phyloP scores from a whole-genome alignment of 2,888 invertebrate genomes.

The Trissolcus brochymenae region DNA sequence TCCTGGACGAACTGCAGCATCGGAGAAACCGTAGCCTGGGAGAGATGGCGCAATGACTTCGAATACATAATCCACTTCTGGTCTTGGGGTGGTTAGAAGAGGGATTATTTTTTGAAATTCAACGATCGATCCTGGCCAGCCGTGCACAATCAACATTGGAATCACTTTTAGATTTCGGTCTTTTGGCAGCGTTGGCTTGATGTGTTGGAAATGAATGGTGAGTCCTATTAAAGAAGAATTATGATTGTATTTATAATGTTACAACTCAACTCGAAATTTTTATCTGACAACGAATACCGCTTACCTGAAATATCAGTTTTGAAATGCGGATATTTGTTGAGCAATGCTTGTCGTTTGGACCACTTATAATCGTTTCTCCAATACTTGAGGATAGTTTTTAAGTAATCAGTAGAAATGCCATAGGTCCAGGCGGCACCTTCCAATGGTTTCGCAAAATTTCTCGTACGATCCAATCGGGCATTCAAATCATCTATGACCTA shows the following conservation, averaged over 20 bases:
- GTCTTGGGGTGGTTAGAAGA: conserved; percentile 78
- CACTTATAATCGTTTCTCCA: conserved; percentile 89
- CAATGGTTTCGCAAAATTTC: conserved; percentile 79
- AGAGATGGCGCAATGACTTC: conserved; percentile 84
- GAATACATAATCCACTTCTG: conserved; percentile 80
- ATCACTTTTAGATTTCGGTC: conserved; percentile 77
- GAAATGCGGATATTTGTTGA: conserved; percentile 88
- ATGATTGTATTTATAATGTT: background rate
- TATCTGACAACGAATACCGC: background rate
- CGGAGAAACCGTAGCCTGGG: conserved; percentile 84
- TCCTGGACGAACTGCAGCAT: conserved; percentile 78
- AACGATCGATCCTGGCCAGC: conserved; percentile 90
- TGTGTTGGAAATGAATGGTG: conserved; percentile 86
- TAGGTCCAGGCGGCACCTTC: conserved; percentile 86
- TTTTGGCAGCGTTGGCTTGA: conserved; percentile 78
- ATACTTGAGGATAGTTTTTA: conserved; percentile 83
- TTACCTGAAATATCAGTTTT: conserved; percentile 85
- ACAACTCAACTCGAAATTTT: background rate
- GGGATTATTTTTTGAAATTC: conserved; percentile 89
- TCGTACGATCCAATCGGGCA: conserved; percentile 79
- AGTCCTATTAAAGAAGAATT: conserved; percentile 75
- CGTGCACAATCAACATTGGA: conserved; percentile 86
- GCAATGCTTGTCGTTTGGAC: conserved; percentile 81
- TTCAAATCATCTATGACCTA: conserved; percentile 82
- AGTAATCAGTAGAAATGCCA: conserved; percentile 86